phyloP scores from a whole-genome alignment of 2,113 vertebrate genomes.

The Neoarius graeffei region DNA sequence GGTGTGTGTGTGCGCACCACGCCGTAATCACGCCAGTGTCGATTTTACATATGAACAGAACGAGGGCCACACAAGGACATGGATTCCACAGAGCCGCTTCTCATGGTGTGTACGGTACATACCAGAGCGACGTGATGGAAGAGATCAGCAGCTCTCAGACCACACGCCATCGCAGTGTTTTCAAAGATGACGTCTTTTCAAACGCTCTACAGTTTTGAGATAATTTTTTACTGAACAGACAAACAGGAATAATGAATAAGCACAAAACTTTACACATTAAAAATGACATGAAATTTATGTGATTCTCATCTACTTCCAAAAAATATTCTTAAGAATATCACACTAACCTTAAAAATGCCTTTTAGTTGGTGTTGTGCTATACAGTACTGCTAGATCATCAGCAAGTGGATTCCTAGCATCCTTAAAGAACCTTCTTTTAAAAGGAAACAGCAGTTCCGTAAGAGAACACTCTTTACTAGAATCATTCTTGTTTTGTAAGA shows the following conservation, averaged over 20 bases:
- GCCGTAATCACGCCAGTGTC: constrained; percentile 44
- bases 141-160: constrained; percentile 3
- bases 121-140: background rate
- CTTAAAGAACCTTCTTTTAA: background rate
- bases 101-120: background rate
- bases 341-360: too few relatives aligned
- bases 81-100: constrained; percentile 3
- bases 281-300: background rate
- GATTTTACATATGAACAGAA: constrained; percentile 61
- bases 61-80: constrained; percentile 43
- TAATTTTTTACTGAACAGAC: background rate
- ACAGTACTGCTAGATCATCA: background rate
- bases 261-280: background rate
- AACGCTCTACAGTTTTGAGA: background rate
- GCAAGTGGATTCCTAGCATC: background rate
- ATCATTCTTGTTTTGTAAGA: background rate
- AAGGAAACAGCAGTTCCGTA: background rate
- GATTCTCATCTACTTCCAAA: background rate
- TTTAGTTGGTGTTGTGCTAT: background rate
- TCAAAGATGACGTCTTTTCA: constrained; percentile 28
- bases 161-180: constrained; percentile 23
- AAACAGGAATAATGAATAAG: too few relatives aligned
- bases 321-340: background rate
- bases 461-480: too few relatives aligned
- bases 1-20: background rate